phyloP scores from a whole-genome alignment of 2,113 vertebrate species.

The Corapipo altera region DNA sequence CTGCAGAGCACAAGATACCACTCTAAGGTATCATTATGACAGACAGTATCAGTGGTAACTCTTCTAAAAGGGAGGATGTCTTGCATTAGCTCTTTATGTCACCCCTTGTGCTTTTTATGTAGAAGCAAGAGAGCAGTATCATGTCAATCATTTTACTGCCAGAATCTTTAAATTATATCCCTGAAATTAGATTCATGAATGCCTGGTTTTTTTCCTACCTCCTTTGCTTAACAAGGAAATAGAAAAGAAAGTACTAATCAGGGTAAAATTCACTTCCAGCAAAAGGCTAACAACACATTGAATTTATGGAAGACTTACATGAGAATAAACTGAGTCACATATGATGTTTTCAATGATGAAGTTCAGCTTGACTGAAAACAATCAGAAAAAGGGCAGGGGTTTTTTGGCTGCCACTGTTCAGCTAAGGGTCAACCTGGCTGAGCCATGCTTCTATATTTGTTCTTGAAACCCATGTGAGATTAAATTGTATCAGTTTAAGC shows the following conservation, averaged over 20 bases:
- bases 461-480: not conserved
- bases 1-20: not conserved
- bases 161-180: not conserved
- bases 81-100: not conserved
- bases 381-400: not conserved
- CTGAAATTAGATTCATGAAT: not conserved
- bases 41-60: not conserved
- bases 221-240: not conserved
- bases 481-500: not conserved
- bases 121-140: not conserved
- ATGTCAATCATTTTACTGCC: not conserved
- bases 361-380: not conserved
- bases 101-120: not conserved
- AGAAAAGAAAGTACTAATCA: not conserved
- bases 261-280: not conserved
- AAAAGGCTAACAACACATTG: not conserved
- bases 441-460: not conserved
- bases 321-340: not conserved
- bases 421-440: not conserved
- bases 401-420: not conserved
- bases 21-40: not conserved
- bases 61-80: not conserved
- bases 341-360: not conserved
- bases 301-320: not conserved
- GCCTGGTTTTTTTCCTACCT: not conserved